Base-by-base conservation (phyloP, 2,113 vertebrate genomes). In the Uropsilus gracilis region DNA sequence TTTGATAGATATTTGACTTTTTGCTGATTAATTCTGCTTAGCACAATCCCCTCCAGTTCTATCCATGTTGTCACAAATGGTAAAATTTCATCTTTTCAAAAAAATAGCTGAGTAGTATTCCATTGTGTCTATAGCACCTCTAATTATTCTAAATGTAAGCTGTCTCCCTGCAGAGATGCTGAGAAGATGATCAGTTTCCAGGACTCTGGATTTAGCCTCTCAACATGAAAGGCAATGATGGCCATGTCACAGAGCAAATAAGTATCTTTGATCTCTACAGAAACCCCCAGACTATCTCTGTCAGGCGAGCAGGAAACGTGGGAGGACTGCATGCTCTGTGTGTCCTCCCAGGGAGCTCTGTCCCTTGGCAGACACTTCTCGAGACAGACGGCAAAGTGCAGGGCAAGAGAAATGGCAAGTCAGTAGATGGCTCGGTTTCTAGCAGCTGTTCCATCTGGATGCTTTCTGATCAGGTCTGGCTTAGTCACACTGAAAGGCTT, bases 251-350 rank as follows among this genome's bases (percentile, higher is more conserved):
- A 89, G 75, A 96, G 85, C 53, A 90, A 76, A 12, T 73, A 83
- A 86, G 75, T 83, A 59, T 39, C 90, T 95, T 76, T 96, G 92
- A 91, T 91, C 59, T 73, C 57, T 76, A 87, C 59, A 83, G 78
- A 90, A 86, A n/a, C 64, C 63, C 86, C 64, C 68, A 73, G 75
- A 77, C 86, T 83, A 61, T 68, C 82, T 88, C 82, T 24, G 30
- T 9, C 30, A 37, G 37, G 37, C 80, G 78, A 86, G 91, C 86
- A 93, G 71, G 37, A 18, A 12, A 32, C 50, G 57, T 44, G 11
- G 63, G 71, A 71, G 42, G 63, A n/a, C 50, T 39, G 3, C n/a
- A 37, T 34, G 0, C 30, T 69, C 63, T 59, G 50, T 7, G 9
- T 5, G 28, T 63, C 20, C 61, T 93, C 61, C 34, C 26, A 53